A percentile compares a stretch with the other conserved stretches of the same genome.
These are phyloP conservation scores for Alectura lathami DNA, from an alignment of 2,113 vertebrate genomes.

Conservation along the genomic window DNA sequence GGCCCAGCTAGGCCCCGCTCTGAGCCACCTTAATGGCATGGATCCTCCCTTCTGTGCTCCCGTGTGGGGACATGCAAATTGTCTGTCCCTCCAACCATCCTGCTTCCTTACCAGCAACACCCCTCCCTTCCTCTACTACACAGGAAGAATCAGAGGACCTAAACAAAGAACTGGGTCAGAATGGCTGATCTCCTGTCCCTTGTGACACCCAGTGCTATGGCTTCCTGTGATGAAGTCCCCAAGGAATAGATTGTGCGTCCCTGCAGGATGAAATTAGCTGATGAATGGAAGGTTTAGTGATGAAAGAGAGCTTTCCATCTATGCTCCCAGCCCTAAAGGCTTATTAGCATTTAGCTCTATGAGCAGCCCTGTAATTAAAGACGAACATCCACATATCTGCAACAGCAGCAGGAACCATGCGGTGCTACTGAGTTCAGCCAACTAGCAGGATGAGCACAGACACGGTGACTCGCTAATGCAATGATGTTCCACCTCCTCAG, in stretches of 20 bases:
- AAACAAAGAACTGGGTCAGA: neutral
- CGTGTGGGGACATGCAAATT: neutral
- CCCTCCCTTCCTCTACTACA: neutral
- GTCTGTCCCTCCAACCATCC: neutral
- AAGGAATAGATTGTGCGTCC: neutral
- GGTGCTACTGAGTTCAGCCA: neutral
- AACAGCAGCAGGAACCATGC: neutral
- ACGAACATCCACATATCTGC: neutral
- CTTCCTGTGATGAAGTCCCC: neutral
- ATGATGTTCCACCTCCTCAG: neutral
- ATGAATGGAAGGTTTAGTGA: neutral
- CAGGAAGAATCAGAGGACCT: neutral
- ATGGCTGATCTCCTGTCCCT: neutral
- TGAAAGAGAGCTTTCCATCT: neutral
- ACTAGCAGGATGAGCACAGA: neutral
- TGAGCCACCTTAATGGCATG: neutral
- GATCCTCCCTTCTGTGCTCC: neutral
- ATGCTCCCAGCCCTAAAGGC: neutral
- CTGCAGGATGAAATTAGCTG: neutral
- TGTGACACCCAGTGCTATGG: neutral
- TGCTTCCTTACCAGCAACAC: neutral
- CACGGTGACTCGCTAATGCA: neutral
- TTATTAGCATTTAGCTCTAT: neutral
- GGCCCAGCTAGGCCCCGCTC: neutral
- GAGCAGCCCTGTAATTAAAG: neutral